Conservation (phyloP, 2,113 vertebrate species). For the Apteryx owenii region DNA sequence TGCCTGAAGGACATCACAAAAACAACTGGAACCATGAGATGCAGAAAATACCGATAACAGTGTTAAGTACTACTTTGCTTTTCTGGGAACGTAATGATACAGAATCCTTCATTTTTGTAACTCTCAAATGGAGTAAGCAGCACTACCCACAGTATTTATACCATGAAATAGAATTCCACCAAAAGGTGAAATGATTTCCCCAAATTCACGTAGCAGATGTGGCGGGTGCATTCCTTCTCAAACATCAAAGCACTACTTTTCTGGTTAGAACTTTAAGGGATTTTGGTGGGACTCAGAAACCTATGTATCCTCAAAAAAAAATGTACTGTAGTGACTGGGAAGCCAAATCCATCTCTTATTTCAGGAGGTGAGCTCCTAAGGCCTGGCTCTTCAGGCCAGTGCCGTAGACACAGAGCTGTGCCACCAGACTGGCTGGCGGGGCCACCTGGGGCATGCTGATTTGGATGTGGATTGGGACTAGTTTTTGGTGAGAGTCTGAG, state of each 20-base stretch:
- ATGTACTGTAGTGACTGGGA: fast-evolving
- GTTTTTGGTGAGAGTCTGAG: not conserved
- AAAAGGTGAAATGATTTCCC: not conserved
- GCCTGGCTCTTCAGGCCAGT: not conserved
- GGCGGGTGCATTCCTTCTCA: not conserved
- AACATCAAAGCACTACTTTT: not conserved
- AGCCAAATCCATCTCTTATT: not conserved
- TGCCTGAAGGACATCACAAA: conserved; percentile 4
- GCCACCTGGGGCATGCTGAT: not conserved
- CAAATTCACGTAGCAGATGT: fast-evolving
- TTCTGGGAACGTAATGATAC: not conserved
- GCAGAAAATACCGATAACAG: not conserved
- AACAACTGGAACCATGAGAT: not conserved
- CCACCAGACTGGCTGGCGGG: fast-evolving
- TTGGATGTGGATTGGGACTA: not conserved
- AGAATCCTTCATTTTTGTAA: not conserved
- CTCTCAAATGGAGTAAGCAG: not conserved
- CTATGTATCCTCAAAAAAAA: not conserved
- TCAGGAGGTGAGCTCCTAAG: not conserved
- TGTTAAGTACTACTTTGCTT: not conserved
- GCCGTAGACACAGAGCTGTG: not conserved
- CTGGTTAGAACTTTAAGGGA: not conserved
- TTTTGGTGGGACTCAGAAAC: not conserved
- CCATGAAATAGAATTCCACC: not conserved
- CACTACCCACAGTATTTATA: not conserved